Evolutionary conservation across 2,888 invertebrate genomes (phyloP).

Genomic region (Pollenia griseotomentosa): DNA sequence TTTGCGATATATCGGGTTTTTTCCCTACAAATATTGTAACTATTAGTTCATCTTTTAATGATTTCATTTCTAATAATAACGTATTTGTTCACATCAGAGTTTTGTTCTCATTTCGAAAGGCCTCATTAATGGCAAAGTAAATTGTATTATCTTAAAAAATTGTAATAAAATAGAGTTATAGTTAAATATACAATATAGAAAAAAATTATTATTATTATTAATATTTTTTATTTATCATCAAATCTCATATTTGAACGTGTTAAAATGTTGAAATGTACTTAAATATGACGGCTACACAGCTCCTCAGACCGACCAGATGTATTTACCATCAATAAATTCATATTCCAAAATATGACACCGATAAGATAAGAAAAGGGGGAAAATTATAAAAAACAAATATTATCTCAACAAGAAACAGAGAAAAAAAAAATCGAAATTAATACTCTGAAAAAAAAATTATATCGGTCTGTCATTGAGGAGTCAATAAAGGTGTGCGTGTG

Average conservation of each 20-base stretch:
- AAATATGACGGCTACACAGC: neutral
- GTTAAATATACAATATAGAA: neutral
- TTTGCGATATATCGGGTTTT: neutral
- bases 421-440: slow-evolving; percentile 38
- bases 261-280: slow-evolving; percentile 16
- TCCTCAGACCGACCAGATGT: slow-evolving; percentile 62
- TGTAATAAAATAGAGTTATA: slow-evolving; percentile 37
- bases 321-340: slow-evolving; percentile 70
- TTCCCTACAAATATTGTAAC: neutral
- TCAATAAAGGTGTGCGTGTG: slow-evolving; percentile 50
- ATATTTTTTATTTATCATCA: slow-evolving; percentile 39
- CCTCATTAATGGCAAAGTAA: slow-evolving; percentile 45
- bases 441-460: slow-evolving; percentile 23
- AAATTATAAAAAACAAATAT: slow-evolving; percentile 58
- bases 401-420: slow-evolving; percentile 50
- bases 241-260: slow-evolving; percentile 43
- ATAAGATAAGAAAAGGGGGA: slow-evolving; percentile 65
- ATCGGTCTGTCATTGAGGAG: slow-evolving; percentile 6
- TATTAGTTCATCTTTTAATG: neutral
- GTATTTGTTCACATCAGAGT: slow-evolving; percentile 3
- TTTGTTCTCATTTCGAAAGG: slow-evolving; percentile 8
- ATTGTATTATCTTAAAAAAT: slow-evolving; percentile 48
- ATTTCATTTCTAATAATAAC: neutral
- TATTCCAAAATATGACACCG: slow-evolving; percentile 58
- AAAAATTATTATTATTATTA: neutral